Base-by-base conservation (phyloP, 2,888 invertebrate species). In the Physocephala rufipes region DNA sequence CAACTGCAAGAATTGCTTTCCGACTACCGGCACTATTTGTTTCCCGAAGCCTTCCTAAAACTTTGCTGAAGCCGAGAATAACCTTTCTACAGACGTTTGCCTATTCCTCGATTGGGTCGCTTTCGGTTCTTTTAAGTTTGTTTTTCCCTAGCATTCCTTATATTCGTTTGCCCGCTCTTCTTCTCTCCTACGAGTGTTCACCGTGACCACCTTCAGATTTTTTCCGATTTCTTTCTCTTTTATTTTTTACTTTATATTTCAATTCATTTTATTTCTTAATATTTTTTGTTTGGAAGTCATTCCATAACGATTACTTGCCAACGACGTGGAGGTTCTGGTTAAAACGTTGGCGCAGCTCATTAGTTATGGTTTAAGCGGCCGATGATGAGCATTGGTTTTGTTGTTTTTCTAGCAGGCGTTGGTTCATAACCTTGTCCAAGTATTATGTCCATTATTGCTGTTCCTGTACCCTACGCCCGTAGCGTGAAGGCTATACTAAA, bases 331-430 rank as follows among this genome's bases (percentile, higher is more conserved):
- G 66, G 66, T 71, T 71, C 66, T 45, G 45, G 49, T 45, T 62
- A 66, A 70, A 70, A 49, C 59, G 65, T 36, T 70, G 70, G 70
- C 71, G 66, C 71, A 71, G 66, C 71, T 71, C 71, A 71, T 71
- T 71, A 71, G 66, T 71, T 71, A 67, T 71, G 71, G 36, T 66
- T 36, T 62, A 62, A 68, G 68, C 53, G 68, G 66, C 49, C 51
- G 65, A n/a, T 28, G 12, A 9, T 28, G 58, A 28, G 58, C 58
- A 36, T 36, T 36, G 36, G 36, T 36, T 4, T 36, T 36, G 36
- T 36, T 36, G 36, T 36, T 36, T 4, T 36, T 36, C 5, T 36
- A 7, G n/a, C n/a, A n/a, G 36, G 4, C 9, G 36, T 36, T 36
- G 36, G 4, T 36, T 9, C 5, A 36, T 36, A 36, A 36, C 36